phyloP scores from a whole-genome alignment of 1,140 invertebrate species.

The Drosophila kohkoa region DNA sequence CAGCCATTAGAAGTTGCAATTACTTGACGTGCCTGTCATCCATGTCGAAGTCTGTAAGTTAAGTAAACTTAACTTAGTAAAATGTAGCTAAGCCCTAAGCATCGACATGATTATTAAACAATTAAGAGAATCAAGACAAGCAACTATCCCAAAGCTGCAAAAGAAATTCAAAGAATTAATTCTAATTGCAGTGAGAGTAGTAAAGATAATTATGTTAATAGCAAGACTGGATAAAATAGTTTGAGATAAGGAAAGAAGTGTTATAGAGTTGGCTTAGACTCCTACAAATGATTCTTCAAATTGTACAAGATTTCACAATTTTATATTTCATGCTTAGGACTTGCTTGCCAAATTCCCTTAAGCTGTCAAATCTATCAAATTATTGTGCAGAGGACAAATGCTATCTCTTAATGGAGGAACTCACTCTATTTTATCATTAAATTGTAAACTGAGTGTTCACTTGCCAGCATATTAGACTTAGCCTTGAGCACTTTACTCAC shows the following conservation, averaged over 20 bases:
- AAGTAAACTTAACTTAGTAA: neutral
- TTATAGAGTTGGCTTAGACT: too few species aligned
- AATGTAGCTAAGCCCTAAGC: slow-evolving; percentile 9
- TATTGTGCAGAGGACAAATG: neutral
- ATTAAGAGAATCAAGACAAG: neutral
- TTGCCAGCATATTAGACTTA: neutral
- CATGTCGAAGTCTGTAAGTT: neutral
- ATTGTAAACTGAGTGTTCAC: neutral
- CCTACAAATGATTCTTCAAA: too few species aligned
- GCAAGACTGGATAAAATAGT: neutral
- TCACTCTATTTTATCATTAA: neutral
- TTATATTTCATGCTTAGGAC: neutral
- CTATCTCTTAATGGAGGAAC: neutral
- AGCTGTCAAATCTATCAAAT: neutral
- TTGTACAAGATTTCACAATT: neutral
- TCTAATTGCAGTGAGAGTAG: neutral
- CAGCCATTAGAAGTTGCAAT: slow-evolving; percentile 68
- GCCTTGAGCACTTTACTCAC: neutral
- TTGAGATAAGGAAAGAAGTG: neutral
- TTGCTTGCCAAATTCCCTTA: neutral
- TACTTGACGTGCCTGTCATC: slow-evolving; percentile 26
- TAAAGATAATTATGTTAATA: neutral
- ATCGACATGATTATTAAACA: neutral
- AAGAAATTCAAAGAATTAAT: neutral
- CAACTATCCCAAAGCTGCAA: neutral